phyloP scores from a whole-genome alignment of 2,113 vertebrate species.

The Raja brachyura region DNA sequence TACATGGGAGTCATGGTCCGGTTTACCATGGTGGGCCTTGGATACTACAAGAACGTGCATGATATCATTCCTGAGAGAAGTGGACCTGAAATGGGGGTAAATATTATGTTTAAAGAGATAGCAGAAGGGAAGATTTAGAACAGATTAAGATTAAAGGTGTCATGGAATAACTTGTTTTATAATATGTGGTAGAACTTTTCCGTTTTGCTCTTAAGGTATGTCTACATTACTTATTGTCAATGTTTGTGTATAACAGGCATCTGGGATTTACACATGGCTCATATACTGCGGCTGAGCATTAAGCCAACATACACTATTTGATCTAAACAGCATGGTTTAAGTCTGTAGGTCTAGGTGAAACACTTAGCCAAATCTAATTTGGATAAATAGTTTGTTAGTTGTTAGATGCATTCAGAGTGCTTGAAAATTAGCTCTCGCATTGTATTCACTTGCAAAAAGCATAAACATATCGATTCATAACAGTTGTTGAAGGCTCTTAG shows the following conservation, averaged over 20 bases:
- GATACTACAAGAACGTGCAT: constrained; percentile 91
- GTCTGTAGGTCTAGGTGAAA: neutral
- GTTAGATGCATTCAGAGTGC: neutral
- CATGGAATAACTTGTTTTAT: neutral
- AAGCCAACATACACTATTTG: neutral
- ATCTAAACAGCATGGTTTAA: neutral
- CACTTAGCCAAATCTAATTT: neutral
- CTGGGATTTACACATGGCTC: neutral
- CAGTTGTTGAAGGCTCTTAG: neutral
- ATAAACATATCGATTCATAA: neutral
- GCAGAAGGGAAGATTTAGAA: neutral
- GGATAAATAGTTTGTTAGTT: neutral
- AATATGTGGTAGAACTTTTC: neutral
- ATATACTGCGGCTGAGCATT: neutral
- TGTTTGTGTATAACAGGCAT: neutral
- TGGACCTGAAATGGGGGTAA: constrained; percentile 82
- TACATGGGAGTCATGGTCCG: constrained; percentile 93
- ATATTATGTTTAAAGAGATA: constrained; percentile 39
- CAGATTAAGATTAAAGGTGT: neutral
- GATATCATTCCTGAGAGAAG: constrained; percentile 84
- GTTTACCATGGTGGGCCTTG: constrained; percentile 81
- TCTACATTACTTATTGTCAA: too few relatives aligned
- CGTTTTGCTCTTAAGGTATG: neutral
- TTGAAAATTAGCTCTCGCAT: neutral
- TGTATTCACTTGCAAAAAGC: neutral